Evolutionary conservation across 1,140 invertebrate species (phyloP), one percentile per base, ranked within the genome.

Genomic region (Micrasema longulum): DNA sequence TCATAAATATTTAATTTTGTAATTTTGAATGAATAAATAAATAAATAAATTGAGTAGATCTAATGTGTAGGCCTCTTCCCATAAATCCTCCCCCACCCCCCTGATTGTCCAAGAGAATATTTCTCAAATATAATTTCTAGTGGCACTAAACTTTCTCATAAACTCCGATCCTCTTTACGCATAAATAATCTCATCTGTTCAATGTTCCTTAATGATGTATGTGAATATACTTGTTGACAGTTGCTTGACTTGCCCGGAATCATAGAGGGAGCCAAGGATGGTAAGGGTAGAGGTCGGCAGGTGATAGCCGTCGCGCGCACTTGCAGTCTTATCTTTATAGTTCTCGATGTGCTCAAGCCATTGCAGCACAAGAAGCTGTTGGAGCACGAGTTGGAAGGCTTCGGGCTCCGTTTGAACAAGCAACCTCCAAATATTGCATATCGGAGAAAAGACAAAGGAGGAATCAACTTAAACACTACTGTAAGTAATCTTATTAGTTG

Each of bases 211-310:
- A 31, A 31, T 31, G 26, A 31, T 31, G 26, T 31, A 31, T 31
- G 26, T 31, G 7, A 31, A 31, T 31, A 7, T 31, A 31, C 14
- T 64, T 72, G 75, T 62, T 82, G 87, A 48, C 83, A 98, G 92
- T 84, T 99, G 22, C 86, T 99, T 2, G 98, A 99, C 92, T 88
- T 99, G 72, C 98, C 98, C 72, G 98, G 98, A 87, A 99, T 99
- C 83, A 99, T 99, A 80, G 98, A 99, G 87, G 98, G 98, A 76
- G 98, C 98, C n/a, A 99, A 99, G 82, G 98, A 99, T 83, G 95
- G 95, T 41, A 99, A 99, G 85, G 97, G 97, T 86, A 84, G 97
- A 84, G 97, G 98, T 88, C 90, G 97, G 78, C 98, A 99, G 88
- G 98, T 99, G 4, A 99, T 99, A 80, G 98, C 98, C 23, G 98